Base-by-base conservation (phyloP, 2,113 vertebrate species). In the Ictalurus punctatus region DNA sequence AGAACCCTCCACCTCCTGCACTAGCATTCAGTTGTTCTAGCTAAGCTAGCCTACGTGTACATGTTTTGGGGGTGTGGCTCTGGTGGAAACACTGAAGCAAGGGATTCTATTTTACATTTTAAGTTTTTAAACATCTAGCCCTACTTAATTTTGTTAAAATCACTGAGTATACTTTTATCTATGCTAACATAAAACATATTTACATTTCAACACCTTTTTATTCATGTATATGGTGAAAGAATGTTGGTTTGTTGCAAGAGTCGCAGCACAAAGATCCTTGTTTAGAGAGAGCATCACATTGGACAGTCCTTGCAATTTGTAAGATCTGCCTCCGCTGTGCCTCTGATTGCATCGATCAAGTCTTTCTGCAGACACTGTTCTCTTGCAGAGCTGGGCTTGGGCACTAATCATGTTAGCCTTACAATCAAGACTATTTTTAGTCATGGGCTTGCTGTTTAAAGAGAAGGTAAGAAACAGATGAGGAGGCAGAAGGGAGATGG, bases 381-480 rank as follows among this genome's bases (percentile, higher is more conserved):
- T 40, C 56, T 61, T 25, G 80, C 74, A 52, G 48, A 54, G 69
- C 23, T 44, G 10, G 52, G 48, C 67, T 52, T 54, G 12, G 27
- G 79, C 52, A 34, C 61, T 91, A 89, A 91, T 91, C 87, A 89
- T 71, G 73, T 80, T 67, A 59, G 89, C 44, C 13, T 65, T 56
- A 44, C 21, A 69, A 69, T 69, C 48, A 61, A 40, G 52, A 30
- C 59, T 90, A 79, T 90, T 89, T 89, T 86, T 89, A 86, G 83
- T 83, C 59, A 27, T n/a, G 58, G 3, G 44, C 61, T 71, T 73
- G 69, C 61, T 84, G 40, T 74, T 84, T 83, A 44, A 78, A 63
- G 54, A 44, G 59, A 84, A 59, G 34, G 40, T 19, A 84, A 34
- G 58, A 34, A 84, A 71, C 27, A 21, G 37, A 63, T 27, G 30